Evolutionary conservation across 1,140 invertebrate species (phyloP).

Genomic region (Euwallacea similis): DNA sequence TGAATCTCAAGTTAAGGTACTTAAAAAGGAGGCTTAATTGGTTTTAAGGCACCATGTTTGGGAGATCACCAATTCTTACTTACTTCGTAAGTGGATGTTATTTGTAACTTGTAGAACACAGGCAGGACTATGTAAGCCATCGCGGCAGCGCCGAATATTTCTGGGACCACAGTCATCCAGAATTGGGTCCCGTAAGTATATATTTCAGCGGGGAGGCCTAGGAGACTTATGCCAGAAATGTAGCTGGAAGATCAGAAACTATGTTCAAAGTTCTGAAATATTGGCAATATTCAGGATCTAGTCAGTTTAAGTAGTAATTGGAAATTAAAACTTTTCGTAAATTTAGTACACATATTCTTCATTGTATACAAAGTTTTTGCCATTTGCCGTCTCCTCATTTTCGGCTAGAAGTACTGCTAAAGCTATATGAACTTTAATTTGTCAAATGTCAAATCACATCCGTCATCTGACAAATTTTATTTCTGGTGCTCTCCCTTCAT

Average conservation of each 20-base stretch:
- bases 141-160: conserved; percentile 70
- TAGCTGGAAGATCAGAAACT: conserved; percentile 73
- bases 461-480: too few relatives aligned
- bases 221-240: conserved; percentile 87
- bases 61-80: conserved; percentile 25
- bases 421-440: too few relatives aligned
- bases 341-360: too few relatives aligned
- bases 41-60: background rate
- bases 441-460: too few relatives aligned
- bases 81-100: conserved; percentile 85
- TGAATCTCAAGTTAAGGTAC: conserved; percentile 75
- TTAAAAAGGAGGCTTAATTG: conserved; percentile 51
- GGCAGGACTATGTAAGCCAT: conserved; percentile 79
- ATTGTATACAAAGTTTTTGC: too few relatives aligned
- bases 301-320: too few relatives aligned
- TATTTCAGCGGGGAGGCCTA: conserved; percentile 88
- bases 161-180: conserved; percentile 67
- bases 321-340: too few relatives aligned
- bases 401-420: too few relatives aligned
- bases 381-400: too few relatives aligned
- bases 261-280: too few relatives aligned
- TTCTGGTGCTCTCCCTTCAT: too few relatives aligned
- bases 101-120: conserved; percentile 81
- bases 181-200: conserved; percentile 86
- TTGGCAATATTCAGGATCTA: too few relatives aligned